Evolutionary conservation across 2,888 invertebrate genomes (phyloP).

Genomic region (Epistrophe eligans): DNA sequence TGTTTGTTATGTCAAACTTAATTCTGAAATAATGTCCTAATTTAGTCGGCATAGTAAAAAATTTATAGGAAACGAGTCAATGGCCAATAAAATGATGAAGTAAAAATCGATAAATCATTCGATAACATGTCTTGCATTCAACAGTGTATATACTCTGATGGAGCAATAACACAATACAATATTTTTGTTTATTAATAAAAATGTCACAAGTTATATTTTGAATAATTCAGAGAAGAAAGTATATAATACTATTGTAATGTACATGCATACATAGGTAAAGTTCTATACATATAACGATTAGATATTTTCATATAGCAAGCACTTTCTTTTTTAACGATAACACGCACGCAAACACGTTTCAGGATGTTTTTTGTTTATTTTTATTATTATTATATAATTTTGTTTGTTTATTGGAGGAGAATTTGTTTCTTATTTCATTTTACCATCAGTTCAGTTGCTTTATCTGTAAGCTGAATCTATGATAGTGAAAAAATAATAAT

Average conservation of each 20-base stretch:
- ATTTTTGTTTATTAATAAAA: neutral
- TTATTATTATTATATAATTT: neutral
- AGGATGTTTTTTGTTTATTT: conserved; percentile 9
- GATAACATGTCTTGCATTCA: conserved; percentile 18
- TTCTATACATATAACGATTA: conserved; percentile 12
- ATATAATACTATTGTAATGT: neutral
- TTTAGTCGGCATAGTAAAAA: neutral
- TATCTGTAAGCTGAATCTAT: conserved; percentile 16
- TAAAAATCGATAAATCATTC: conserved; percentile 15
- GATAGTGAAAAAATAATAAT: conserved; percentile 46
- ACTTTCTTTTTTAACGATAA: conserved; percentile 10
- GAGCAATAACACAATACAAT: neutral
- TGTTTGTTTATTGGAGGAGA: conserved; percentile 15
- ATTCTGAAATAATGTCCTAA: neutral
- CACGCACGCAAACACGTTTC: conserved; percentile 14
- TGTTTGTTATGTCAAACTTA: conserved; percentile 8
- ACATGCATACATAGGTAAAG: neutral
- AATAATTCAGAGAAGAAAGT: neutral
- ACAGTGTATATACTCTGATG: conserved; percentile 6
- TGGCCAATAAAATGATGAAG: conserved; percentile 15
- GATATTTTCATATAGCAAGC: neutral
- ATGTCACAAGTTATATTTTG: neutral
- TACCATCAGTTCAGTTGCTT: neutral
- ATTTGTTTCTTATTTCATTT: conserved; percentile 22
- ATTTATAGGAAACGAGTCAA: conserved; percentile 19